Evolutionary conservation across 30 jellyfish, hydroid and myxozoan species (phyloP), one percentile per base, ranked within the genome.

Genomic region (Chrysaora quinquecirrha): DNA sequence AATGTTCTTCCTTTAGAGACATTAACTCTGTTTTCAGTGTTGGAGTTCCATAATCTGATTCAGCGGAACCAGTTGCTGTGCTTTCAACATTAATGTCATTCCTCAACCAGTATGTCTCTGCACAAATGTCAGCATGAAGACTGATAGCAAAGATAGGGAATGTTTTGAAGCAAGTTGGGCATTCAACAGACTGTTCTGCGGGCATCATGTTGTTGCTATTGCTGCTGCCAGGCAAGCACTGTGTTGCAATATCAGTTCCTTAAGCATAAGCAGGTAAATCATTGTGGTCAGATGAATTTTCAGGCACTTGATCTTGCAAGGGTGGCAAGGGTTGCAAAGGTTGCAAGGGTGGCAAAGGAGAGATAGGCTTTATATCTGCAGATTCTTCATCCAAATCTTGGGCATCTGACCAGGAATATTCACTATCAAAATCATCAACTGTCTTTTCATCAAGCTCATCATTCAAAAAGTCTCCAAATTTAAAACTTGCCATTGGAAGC

Each of bases 191-290:
- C 19, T 52, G 4, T 52, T 52, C 80, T 12, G 21, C 76, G 21
- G 47, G 76, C 49, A 30, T 7, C 58, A 9, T 43, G 16, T 9
- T 52, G 49, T 64, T 64, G 22, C 54, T 12, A 64, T 29, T 21
- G 27, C 76, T 64, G 27, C 54, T 64, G 21, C 76, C 76, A n/a
- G 76, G 76, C 27, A 64, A n/a, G n/a, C n/a, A n/a, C n/a, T n/a
- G n/a, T n/a, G n/a, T n/a, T n/a, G n/a, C n/a, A n/a, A n/a, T n/a
- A n/a, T n/a, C n/a, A n/a, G n/a, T n/a, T n/a, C n/a, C n/a, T n/a
- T n/a, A n/a, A n/a, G n/a, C n/a, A n/a, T n/a, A n/a, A n/a, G n/a
- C n/a, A n/a, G n/a, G n/a, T n/a, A n/a, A n/a, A 14, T 38, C 14
- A 3, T 38, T 38, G 54, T 6, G 54, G 54, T 38, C 54, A 38